Conservation (phyloP, 2,797 vertebrate genomes). For the Choloepus didactylus region DNA sequence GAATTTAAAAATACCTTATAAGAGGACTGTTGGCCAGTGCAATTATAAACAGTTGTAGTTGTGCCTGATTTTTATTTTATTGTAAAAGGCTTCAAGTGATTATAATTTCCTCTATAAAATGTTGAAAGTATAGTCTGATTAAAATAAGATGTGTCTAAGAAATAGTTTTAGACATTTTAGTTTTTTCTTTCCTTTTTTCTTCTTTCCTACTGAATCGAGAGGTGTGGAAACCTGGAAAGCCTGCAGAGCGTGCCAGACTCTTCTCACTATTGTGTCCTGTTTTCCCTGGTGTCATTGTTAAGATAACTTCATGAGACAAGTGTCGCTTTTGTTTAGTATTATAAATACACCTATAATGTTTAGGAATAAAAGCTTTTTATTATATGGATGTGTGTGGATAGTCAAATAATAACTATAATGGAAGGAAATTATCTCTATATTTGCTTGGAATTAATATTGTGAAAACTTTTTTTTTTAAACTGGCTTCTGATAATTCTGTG, state of each 20-base stretch:
- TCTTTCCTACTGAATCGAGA: not conserved
- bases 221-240: not conserved
- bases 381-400: not conserved
- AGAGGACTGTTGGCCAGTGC: slow-evolving; percentile 15
- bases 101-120: slow-evolving; percentile 31
- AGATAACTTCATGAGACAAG: slow-evolving; percentile 1
- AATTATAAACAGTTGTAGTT: not conserved
- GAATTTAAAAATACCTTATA: not conserved
- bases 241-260: not conserved
- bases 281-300: not conserved
- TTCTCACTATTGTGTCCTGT: not conserved
- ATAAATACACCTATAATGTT: not conserved
- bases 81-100: not conserved
- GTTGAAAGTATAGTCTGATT: not conserved
- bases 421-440: not conserved
- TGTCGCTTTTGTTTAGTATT: not conserved
- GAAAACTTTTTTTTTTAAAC: not conserved
- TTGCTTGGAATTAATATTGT: slow-evolving; percentile 20
- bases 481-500: not conserved
- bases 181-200: not conserved
- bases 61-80: slow-evolving; percentile 19
- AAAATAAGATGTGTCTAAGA: slow-evolving; percentile 1
- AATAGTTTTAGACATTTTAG: not conserved
- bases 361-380: not conserved
- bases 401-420: not conserved